Evolutionary conservation across 2,113 vertebrate species (phyloP), one percentile per base, ranked within the genome.

Genomic region (Prolemur simus): DNA sequence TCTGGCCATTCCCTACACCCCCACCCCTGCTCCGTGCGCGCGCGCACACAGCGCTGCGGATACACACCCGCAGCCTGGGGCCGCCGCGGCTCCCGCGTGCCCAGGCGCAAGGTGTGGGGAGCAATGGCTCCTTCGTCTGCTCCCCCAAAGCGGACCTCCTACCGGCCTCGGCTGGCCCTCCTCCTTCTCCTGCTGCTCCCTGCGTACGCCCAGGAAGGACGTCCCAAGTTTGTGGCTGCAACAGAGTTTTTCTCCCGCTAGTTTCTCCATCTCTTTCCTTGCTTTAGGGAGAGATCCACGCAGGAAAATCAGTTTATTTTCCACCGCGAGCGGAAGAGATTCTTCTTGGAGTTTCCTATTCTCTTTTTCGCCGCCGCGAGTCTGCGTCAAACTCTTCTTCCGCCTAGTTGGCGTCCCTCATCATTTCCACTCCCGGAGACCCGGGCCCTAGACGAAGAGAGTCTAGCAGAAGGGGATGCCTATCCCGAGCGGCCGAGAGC

Each of bases 31-130:
- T 49, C 21, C 42, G 18, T 37, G 1, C 25, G 27, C 15, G 3
- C 25, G 21, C 47, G 18, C 64, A n/a, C 27, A 2, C 14, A 3
- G 32, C 0, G 2, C 66, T 20, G 13, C 54, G 83, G 49, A 76
- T 17, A 5, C 20, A 5, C 5, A 32, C 2, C 0, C 4, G 14
- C 0, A 0, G 39, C 37, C 0, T 14, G 1, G 39, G 68, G 23
- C 27, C 0, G 25, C 42, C 3, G 4, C 5, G 3, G 27, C 32
- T 56, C 8, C 25, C 29, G 1, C 7, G 45, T 1, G 10, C 69
- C 83, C 25, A 42, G 20, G 66, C 17, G 1, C 2, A 0, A 45
- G 18, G 37, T 7, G 0, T 34, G 84, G 37, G 56, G 39, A 47
- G 52, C 14, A 1, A 15, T 14, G 32, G 5, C 37, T 95, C 66